Evolutionary conservation across 2,113 vertebrate species (phyloP).

Genomic region (Clarias magur): DNA sequence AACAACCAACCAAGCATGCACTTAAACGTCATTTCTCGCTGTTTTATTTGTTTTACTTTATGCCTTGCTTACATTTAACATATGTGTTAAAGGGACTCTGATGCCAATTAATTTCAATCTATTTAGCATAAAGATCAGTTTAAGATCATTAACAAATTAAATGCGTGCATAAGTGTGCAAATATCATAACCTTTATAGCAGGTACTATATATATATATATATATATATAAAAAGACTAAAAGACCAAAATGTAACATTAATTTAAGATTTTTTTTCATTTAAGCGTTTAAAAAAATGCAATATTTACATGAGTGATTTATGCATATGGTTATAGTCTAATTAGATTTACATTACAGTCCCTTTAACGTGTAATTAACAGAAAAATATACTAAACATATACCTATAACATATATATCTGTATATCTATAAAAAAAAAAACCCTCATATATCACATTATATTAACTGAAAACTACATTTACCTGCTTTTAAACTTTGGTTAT

Average conservation of each 20-base stretch:
- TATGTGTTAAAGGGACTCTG: conserved; percentile 99
- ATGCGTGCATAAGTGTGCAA: conserved; percentile 58
- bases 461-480: conserved; percentile 86
- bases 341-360: conserved; percentile 98
- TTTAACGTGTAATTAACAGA: conserved; percentile 97
- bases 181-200: conserved; percentile 61
- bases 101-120: conserved; percentile 91
- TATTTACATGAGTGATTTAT: conserved; percentile 85
- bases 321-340: conserved; percentile 85
- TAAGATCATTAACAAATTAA: conserved; percentile 81
- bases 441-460: conserved; percentile 9
- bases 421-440: conserved; percentile 73
- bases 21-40: conserved; percentile 72
- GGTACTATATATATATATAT: too few species aligned
- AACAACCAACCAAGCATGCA: conserved; percentile 84
- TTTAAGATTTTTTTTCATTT: conserved; percentile 84
- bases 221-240: background rate
- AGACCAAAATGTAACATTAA: conserved; percentile 57
- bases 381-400: conserved; percentile 82
- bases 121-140: conserved; percentile 91
- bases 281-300: conserved; percentile 84
- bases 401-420: conserved; percentile 59
- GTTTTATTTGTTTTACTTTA: conserved; percentile 81
- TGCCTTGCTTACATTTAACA: conserved; percentile 86
- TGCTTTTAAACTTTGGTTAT: conserved; percentile 84